These are phyloP conservation scores for Elanus axillaris DNA, from an alignment of 2,113 vertebrate species.

Conservation along the genomic window DNA sequence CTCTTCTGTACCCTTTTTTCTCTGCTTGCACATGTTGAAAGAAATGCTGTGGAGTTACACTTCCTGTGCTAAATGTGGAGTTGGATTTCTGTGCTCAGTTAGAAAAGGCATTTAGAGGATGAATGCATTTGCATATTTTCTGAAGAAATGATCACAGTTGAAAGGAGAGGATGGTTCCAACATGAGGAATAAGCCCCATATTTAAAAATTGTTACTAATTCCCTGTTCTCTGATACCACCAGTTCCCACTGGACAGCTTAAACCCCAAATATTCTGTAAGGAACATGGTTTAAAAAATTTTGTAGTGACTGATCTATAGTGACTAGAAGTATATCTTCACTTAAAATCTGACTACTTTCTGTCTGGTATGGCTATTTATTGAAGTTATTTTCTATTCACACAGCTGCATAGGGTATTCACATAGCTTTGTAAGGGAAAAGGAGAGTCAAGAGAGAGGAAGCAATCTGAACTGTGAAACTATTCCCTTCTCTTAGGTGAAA, in stretches of 20 bases:
- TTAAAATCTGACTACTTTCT: neutral
- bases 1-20: slow-evolving; percentile 20
- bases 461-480: neutral
- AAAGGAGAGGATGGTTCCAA: neutral
- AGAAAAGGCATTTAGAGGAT: slow-evolving; percentile 36
- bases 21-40: slow-evolving; percentile 3
- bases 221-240: neutral
- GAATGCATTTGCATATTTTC: slow-evolving; percentile 56
- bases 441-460: neutral
- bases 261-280: neutral
- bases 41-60: slow-evolving; percentile 32
- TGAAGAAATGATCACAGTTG: slow-evolving; percentile 23
- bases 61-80: slow-evolving; percentile 55
- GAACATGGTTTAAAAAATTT: neutral
- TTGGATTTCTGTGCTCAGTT: slow-evolving; percentile 32
- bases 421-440: neutral
- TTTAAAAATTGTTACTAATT: neutral
- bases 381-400: neutral
- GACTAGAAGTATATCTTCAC: neutral
- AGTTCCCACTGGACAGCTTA: neutral
- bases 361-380: neutral
- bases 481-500: neutral
- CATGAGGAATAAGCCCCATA: neutral
- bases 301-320: neutral
- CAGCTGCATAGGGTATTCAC: neutral